phyloP scores from a whole-genome alignment of 37 sponge, comb jelly and placozoan species.

The Crambe crambe region DNA sequence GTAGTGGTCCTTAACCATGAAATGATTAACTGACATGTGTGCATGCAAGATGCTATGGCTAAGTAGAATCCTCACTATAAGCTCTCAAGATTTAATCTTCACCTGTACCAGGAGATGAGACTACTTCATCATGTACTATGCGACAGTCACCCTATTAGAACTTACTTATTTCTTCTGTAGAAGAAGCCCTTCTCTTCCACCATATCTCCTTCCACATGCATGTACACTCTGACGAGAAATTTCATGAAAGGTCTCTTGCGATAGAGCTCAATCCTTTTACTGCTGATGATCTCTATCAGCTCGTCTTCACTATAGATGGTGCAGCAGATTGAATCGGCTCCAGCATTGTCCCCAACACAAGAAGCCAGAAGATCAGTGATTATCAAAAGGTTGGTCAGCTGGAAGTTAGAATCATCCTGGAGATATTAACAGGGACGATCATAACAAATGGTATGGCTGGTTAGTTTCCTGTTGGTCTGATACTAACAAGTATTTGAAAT shows the following conservation, averaged over 20 bases:
- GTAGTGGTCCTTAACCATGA: no score
- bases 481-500: no score
- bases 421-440: no score
- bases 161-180: neutral
- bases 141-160: no score
- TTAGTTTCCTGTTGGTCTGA: no score
- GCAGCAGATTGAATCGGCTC: slow-evolving; percentile 78
- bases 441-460: no score
- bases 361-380: slow-evolving; percentile 53
- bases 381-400: neutral
- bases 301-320: slow-evolving; percentile 21
- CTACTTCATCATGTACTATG: no score
- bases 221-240: slow-evolving; percentile 71
- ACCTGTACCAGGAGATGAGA: no score
- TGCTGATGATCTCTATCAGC: slow-evolving; percentile 28
- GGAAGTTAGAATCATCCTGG: neutral
- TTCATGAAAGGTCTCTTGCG: slow-evolving; percentile 67
- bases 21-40: no score
- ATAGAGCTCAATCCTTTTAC: slow-evolving; percentile 10
- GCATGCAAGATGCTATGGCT: no score
- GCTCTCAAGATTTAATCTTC: no score
- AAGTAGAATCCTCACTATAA: no score
- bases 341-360: slow-evolving; percentile 69
- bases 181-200: neutral
- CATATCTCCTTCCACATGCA: slow-evolving; percentile 43